Evolutionary conservation across 2,888 invertebrate species (phyloP), one percentile per base, ranked within the genome.

Genomic region (Epinotia bilunana): DNA sequence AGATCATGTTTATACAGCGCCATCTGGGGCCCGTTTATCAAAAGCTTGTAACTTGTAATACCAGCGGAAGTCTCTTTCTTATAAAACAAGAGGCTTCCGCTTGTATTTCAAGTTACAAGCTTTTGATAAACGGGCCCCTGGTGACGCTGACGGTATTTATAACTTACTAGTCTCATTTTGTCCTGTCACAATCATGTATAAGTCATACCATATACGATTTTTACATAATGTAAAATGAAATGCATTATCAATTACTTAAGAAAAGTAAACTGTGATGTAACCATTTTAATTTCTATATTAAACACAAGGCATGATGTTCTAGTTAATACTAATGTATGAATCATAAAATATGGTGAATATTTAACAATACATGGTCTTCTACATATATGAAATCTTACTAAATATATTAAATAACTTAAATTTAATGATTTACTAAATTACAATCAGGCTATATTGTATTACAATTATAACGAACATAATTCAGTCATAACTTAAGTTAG

Each of bases 291-390:
- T 28, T 43, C 12, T 20, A 58, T 65, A 20, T 70, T 62, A 6
- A 63, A 69, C 39, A 20, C 46, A 53, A 33, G 16, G 33, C 49
- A 49, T 74, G 43, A 69, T 69, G 33, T 70, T 63, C 57, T 28
- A 28, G 20, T n/a, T 68, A 55, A 33, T 57, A 49, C 12, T 67
- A 57, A n/a, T n/a, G 33, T 74, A 71, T 43, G 53, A 28, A 65
- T 75, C 43, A 72, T 75, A 75, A 75, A 75, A 75, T 75, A 72
- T 75, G 63, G n/a, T 75, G 65, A 74, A 71, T 18, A 55, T 71
- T 65, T 72, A 75, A 75, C 75, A 75, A 75, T 62, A 62, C 74
- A 74, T 62, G 72, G 46, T 75, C 64, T 16, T 70, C 70, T 65
- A 53, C 53, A n/a, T 53, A 70, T 55, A 49, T 63, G 28, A 55